Evolutionary conservation across 2,113 vertebrate species (phyloP).

Genomic region (Pituophis catenifer): DNA sequence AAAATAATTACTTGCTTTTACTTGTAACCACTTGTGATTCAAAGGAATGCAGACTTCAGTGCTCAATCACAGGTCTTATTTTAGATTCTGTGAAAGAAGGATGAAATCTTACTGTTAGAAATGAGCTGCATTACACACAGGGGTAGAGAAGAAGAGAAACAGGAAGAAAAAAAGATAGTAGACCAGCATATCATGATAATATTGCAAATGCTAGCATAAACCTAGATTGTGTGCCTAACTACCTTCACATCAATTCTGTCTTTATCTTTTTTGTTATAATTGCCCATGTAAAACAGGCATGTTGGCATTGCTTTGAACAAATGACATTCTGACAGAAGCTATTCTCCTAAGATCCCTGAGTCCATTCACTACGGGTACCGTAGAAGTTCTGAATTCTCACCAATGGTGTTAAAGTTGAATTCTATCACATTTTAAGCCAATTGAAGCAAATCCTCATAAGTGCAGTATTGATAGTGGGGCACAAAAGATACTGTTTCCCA

Average conservation of each 20-base stretch:
- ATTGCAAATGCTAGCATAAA: neutral
- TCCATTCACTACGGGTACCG: neutral
- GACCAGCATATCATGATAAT: neutral
- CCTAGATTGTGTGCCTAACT: neutral
- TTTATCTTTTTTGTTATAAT: neutral
- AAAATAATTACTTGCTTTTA: neutral
- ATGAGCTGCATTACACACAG: neutral
- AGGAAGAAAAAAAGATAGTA: neutral
- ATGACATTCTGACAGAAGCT: slow-evolving; percentile 10
- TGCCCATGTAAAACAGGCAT: slow-evolving; percentile 2
- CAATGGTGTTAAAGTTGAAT: neutral
- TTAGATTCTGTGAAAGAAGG: neutral
- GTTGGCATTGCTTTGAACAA: slow-evolving; percentile 57
- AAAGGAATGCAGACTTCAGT: neutral
- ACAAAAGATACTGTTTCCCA: neutral
- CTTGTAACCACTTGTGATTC: neutral
- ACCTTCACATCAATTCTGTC: neutral
- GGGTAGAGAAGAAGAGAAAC: neutral
- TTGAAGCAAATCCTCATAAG: neutral
- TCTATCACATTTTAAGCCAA: neutral
- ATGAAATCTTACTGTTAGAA: neutral
- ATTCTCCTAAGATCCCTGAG: slow-evolving; percentile 31
- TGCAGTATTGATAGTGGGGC: neutral
- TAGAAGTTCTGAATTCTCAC: neutral
- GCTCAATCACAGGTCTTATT: neutral